phyloP scores from a whole-genome alignment of 2,113 vertebrate species.

The Okapia johnstoni region DNA sequence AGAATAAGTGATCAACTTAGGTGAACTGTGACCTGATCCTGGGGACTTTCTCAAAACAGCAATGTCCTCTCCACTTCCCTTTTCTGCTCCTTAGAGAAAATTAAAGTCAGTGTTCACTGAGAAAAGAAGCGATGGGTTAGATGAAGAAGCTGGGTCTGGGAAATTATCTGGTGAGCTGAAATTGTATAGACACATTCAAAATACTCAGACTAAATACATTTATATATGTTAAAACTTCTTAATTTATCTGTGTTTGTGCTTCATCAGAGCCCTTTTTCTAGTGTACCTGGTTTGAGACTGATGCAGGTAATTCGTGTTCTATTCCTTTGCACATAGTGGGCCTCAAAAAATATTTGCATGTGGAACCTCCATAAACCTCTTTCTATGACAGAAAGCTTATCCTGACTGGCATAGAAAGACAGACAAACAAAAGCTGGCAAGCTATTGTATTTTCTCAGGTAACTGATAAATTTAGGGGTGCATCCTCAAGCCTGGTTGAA shows the following conservation, averaged over 20 bases:
- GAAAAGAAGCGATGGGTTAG: background rate
- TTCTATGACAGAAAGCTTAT: background rate
- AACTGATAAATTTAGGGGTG: background rate
- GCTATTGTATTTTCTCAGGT: background rate
- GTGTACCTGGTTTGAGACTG: background rate
- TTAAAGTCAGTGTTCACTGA: background rate
- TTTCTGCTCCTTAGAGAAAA: background rate
- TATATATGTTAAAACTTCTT: background rate
- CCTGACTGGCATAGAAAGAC: background rate
- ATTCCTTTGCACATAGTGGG: background rate
- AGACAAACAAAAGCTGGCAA: background rate
- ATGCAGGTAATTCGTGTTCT: background rate
- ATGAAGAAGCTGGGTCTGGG: background rate
- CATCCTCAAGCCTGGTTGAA: background rate
- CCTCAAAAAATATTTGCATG: background rate
- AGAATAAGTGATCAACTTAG: background rate
- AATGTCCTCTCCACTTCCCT: background rate
- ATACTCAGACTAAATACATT: background rate
- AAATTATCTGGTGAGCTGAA: background rate
- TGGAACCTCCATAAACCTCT: background rate
- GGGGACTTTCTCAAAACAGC: background rate
- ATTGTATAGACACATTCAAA: background rate
- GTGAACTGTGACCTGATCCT: background rate
- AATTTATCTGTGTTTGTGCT: background rate
- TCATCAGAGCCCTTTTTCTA: background rate